Base-by-base conservation (phyloP, 1,140 invertebrate species). In the Eubasilissa regina region DNA sequence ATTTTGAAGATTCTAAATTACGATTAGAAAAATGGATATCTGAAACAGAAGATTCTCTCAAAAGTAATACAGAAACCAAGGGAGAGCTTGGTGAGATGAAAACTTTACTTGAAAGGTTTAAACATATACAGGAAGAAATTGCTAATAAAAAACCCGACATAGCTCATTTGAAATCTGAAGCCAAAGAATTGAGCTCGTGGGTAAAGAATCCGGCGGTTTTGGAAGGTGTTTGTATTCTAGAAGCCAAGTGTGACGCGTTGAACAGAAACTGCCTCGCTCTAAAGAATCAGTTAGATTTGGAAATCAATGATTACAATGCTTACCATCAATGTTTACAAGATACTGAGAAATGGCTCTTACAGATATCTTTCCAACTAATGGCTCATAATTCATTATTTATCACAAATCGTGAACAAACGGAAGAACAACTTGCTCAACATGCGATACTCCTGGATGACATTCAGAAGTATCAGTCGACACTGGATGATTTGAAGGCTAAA, bases 281-380 rank as follows among this genome's bases (percentile, higher is more conserved):
- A 64, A 93, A 93, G 80, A 89, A 90, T 55, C 86, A 91, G 7
- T 83, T 97, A 0, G 94, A 96, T 83, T 89, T 91, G 53, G 95
- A 97, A 87, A 94, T 97, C 7, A 91, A 94, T 75, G 94, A 96
- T 58, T 96, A 97, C 84, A 95, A 94, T 84, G 91, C 92, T 19
- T 99, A 98, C 85, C 95, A 98, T 79, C 93, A 94, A 84, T 94
- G 93, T 11, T 88, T 98, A 10, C 97, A 98, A 89, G 97, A 98
- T 80, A 96, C 94, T 0, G 97, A 99, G 89, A 98, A 98, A 86
- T 99, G 97, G 97, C 86, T 99, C 21, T 87, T 98, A 19, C 96
- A 98, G 88, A 95, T 97, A 68, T 98, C 97, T 1, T 98, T 98
- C 91, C 95, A 97, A 85, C 89, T 99, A 0, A 98, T 98, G 97